A percentile compares a stretch with the other conserved stretches of the same genome.
Conservation (phyloP, 2,113 vertebrate species). For the Takifugu flavidus region DNA sequence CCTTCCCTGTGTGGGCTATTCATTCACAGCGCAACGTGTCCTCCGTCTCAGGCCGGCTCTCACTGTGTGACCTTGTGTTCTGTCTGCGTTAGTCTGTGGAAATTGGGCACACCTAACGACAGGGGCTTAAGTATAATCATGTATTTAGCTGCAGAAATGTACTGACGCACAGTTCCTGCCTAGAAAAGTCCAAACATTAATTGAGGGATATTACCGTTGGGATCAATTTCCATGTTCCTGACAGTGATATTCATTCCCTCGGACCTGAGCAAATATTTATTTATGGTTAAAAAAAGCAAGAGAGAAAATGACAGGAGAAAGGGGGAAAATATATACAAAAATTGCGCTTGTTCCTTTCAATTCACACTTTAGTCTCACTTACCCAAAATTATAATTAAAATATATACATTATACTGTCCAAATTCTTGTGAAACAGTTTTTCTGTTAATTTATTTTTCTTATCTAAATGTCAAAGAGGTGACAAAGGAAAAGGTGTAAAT, state of each 20-base stretch:
- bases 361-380: not conserved
- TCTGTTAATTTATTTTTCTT: not conserved
- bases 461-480: not conserved
- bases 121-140: constrained; percentile 79
- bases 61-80: constrained; percentile 67
- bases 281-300: constrained; percentile 46
- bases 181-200: constrained; percentile 72
- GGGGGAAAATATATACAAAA: constrained; percentile 22
- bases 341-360: constrained; percentile 20
- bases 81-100: constrained; percentile 70
- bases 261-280: constrained; percentile 71
- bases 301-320: constrained; percentile 29
- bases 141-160: constrained; percentile 73
- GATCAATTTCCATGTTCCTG: constrained; percentile 72
- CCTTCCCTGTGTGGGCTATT: constrained; percentile 30
- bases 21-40: constrained; percentile 44
- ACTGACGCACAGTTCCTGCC: constrained; percentile 69
- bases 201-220: constrained; percentile 72
- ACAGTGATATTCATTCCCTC: constrained; percentile 66
- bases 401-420: not conserved
- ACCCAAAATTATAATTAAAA: not conserved
- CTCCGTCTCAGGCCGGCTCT: constrained; percentile 46
- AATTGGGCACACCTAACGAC: constrained; percentile 77
- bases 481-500: no score
- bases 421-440: not conserved